phyloP scores from a whole-genome alignment of 2,888 invertebrate species.

The Tetrapedia diversipes region DNA sequence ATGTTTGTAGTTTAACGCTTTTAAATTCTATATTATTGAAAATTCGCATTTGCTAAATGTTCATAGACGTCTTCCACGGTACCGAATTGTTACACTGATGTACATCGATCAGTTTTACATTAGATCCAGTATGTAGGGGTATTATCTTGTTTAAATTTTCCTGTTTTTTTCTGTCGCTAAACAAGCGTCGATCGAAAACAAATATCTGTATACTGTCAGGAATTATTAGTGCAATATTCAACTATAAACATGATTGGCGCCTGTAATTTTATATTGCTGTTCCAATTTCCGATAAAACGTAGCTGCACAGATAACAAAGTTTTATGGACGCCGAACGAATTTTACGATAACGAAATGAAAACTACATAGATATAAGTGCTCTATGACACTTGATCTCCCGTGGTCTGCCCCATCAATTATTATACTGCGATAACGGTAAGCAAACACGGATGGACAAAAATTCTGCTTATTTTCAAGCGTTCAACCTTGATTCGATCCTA shows the following conservation, averaged over 20 bases:
- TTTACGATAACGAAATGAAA: conserved; percentile 1
- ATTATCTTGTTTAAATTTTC: not conserved
- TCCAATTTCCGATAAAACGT: conserved; percentile 1
- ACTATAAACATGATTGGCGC: too few relatives aligned
- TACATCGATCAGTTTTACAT: not conserved
- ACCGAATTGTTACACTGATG: too few relatives aligned
- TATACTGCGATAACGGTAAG: not conserved
- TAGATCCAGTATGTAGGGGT: not conserved
- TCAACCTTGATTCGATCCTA: not conserved
- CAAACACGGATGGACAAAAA: conserved; percentile 1
- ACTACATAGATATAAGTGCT: not conserved
- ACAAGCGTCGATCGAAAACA: not conserved
- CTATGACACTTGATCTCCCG: conserved; percentile 11
- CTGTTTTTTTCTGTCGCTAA: not conserved
- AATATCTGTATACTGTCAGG: too few relatives aligned
- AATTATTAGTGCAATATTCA: too few relatives aligned
- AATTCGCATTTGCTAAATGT: too few relatives aligned
- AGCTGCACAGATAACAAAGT: conserved; percentile 23
- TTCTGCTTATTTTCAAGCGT: not conserved
- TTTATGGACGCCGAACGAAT: conserved; percentile 7
- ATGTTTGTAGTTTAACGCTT: too few relatives aligned
- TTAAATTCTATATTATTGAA: too few relatives aligned
- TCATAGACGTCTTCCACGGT: too few relatives aligned
- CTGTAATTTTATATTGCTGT: not conserved
- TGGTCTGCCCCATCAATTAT: conserved; percentile 6